Evolutionary conservation across 2,888 invertebrate genomes (phyloP).

Genomic region (Drosophila recens): DNA sequence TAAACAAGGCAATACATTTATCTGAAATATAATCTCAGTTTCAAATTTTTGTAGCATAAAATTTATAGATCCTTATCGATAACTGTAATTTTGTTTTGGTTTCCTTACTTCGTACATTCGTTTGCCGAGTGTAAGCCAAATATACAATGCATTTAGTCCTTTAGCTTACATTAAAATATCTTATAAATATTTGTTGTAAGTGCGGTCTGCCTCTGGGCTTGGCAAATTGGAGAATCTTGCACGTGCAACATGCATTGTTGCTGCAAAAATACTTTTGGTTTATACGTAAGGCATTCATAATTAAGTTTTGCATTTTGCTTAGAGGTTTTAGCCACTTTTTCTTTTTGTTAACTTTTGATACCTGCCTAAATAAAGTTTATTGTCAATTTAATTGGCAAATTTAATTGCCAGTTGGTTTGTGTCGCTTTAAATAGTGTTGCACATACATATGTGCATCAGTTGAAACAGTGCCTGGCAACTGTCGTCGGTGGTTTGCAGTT

Average conservation of each 20-base stretch:
- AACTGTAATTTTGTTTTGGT: too few species aligned
- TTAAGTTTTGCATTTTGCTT: conserved; percentile 50
- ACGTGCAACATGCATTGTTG: conserved; percentile 14
- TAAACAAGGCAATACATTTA: too few species aligned
- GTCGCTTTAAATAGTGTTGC: conserved; percentile 3
- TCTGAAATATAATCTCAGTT: not conserved
- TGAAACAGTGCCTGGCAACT: not conserved
- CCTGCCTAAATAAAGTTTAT: conserved; percentile 51
- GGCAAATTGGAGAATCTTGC: conserved; percentile 10
- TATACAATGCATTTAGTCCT: not conserved
- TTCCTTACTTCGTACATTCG: not conserved
- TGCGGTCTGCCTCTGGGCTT: not conserved
- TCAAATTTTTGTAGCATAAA: not conserved
- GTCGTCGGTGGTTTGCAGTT: conserved; percentile 33
- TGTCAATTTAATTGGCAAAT: conserved; percentile 61
- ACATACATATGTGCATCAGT: conserved; percentile 3
- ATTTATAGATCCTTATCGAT: too few species aligned
- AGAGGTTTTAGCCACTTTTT: conserved; percentile 39
- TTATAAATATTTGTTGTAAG: conserved; percentile 30
- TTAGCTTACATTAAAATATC: conserved; percentile 13
- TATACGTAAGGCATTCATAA: conserved; percentile 26
- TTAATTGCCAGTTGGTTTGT: conserved; percentile 51
- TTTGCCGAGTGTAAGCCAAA: not conserved
- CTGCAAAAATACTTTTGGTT: conserved; percentile 7
- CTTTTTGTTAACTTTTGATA: conserved; percentile 34